Conservation (phyloP, 1,140 invertebrate genomes). For the Brachionus plicatilis region DNA sequence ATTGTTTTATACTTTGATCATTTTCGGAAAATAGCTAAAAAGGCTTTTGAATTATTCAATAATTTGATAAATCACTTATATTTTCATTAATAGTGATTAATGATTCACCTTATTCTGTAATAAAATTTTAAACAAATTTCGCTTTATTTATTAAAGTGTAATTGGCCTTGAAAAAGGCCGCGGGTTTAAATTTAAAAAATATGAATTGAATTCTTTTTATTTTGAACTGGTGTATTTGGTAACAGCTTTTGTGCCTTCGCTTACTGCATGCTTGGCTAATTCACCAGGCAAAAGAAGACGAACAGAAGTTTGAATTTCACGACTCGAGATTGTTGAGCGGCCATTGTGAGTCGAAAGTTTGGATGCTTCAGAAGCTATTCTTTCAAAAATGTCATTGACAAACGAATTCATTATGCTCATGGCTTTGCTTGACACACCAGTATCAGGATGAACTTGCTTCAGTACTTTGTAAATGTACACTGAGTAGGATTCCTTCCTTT, state of each 20-base stretch:
- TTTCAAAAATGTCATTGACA: slow-evolving; percentile 56
- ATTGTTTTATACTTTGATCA: too few species aligned
- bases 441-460: slow-evolving; percentile 59
- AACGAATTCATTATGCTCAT: slow-evolving; percentile 55
- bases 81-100: too few species aligned
- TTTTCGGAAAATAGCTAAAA: too few species aligned
- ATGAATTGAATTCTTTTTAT: slow-evolving; percentile 48
- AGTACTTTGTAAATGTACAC: too few species aligned
- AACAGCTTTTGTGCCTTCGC: slow-evolving; percentile 61
- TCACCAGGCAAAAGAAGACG: slow-evolving; percentile 63
- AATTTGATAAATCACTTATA: too few species aligned
- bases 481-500: too few species aligned
- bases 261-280: slow-evolving; percentile 62
- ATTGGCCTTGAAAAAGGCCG: slow-evolving; percentile 16
- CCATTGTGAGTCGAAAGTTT: slow-evolving; percentile 54
- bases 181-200: neutral
- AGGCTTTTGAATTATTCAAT: too few species aligned
- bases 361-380: slow-evolving; percentile 53
- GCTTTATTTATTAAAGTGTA: neutral
- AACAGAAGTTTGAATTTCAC: slow-evolving; percentile 64
- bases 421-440: slow-evolving; percentile 61
- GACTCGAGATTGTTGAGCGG: slow-evolving; percentile 57
- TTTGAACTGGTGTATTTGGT: slow-evolving; percentile 61
- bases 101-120: too few species aligned
- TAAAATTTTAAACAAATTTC: too few species aligned